These are phyloP conservation scores for Microcebus griseorufus DNA, from an alignment of 2,113 vertebrate species.

Conservation along the genomic window DNA sequence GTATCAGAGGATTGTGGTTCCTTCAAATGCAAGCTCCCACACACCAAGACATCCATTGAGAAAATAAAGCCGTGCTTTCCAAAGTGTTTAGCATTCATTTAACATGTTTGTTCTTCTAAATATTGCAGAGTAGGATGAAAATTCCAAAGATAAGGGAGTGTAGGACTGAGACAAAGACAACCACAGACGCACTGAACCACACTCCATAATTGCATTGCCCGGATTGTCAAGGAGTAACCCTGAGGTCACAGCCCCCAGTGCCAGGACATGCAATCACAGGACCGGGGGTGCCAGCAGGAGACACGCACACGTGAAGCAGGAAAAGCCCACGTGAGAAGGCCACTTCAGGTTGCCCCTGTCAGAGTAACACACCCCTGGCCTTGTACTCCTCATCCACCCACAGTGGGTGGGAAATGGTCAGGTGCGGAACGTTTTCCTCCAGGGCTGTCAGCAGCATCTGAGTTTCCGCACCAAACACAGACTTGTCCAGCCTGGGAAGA, in stretches of 20 bases:
- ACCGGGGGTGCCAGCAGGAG: not conserved
- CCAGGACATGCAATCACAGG: not conserved
- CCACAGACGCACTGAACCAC: not conserved
- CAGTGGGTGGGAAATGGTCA: not conserved
- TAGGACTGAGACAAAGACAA: not conserved
- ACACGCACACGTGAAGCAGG: not conserved
- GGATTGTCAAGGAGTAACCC: no score
- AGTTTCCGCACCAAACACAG: not conserved
- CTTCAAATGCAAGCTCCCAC: not conserved
- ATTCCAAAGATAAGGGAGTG: not conserved
- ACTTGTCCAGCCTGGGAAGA: conserved; percentile 3
- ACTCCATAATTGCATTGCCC: not conserved
- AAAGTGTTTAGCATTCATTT: not conserved
- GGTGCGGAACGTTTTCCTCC: not conserved
- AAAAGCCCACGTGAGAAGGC: not conserved
- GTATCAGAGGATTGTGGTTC: not conserved
- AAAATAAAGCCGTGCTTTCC: not conserved
- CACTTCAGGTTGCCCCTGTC: rapidly evolving
- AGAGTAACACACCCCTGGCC: not conserved
- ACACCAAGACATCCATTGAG: not conserved
- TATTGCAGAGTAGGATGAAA: not conserved
- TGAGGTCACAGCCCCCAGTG: not conserved
- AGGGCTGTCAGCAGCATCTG: not conserved
- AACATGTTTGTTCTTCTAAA: not conserved
- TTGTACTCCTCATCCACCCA: not conserved